Evolutionary conservation across 2,797 vertebrate species (phyloP), one percentile per base, ranked within the genome.

Genomic region (Myripristis jacobus): DNA sequence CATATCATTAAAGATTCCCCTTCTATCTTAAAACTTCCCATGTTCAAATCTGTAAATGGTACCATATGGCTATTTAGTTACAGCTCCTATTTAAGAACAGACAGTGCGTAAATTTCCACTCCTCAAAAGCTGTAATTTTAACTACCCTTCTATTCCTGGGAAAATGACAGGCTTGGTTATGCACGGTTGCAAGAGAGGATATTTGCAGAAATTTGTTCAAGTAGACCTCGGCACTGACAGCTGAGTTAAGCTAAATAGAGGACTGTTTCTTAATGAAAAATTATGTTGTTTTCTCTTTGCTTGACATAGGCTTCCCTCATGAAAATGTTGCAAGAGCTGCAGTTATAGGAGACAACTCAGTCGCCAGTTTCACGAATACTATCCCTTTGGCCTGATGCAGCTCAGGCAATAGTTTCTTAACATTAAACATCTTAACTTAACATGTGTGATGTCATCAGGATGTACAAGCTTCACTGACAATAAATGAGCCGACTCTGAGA

Each of bases 111-210:
- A 86, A 90, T 93, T 93, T 93, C 88, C 92, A 87, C 83, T 85
- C 78, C 82, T 88, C 82, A 83, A 80, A 94, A 92, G 93, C 93
- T 94, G 88, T 94, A 95, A 94, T 95, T 95, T 92, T 84, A 90
- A 89, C 88, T 89, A 82, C 83, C 81, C 89, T 80, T 92, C 92
- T 94, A 94, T 94, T 94, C 88, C 87, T 88, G 91, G 92, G 91
- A 86, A 94, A 95, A 95, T 95, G 88, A 94, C 92, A 95, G 94
- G 92, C 89, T 91, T 92, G 90, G 75, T 81, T 84, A 75, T 86
- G 75, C 77, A 75, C 85, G 80, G 85, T 87, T 81, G 84, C 78
- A 67, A 68, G 43, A 79, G 79, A 89, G 75, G 87, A 87, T 89
- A 93, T 93, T 90, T 92, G 82, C 77, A 90, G 92, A 91, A 81